A percentile compares a stretch with the other conserved stretches of the same genome.
phyloP scores from a whole-genome alignment of 2,113 vertebrate genomes.

The Bungarus multicinctus region DNA sequence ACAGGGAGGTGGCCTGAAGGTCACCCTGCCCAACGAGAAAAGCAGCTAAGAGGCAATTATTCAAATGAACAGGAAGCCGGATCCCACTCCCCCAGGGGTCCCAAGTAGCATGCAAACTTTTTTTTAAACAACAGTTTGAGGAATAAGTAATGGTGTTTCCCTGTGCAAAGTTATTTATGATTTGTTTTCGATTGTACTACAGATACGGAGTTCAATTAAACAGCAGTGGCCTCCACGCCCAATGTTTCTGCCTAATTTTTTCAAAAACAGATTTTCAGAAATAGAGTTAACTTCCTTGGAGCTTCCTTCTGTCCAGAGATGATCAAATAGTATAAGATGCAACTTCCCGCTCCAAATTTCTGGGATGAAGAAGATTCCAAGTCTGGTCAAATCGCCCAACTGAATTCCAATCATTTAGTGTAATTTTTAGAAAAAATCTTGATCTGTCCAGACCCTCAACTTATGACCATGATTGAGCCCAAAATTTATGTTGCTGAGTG shows the following conservation, averaged over 20 bases:
- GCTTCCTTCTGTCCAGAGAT: not conserved
- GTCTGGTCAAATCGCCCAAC: not conserved
- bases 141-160: slow-evolving; percentile 18
- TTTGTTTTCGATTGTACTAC: not conserved
- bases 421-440: not conserved
- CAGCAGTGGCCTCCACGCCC: not conserved
- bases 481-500: no score
- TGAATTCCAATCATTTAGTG: not conserved
- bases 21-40: slow-evolving; percentile 45
- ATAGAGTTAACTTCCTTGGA: not conserved
- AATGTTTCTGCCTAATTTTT: not conserved
- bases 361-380: not conserved
- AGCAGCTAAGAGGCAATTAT: slow-evolving; percentile 9
- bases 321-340: not conserved
- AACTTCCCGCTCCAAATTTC: not conserved
- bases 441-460: no score
- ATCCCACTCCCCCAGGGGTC: slow-evolving; percentile 4
- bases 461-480: no score
- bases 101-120: slow-evolving; percentile 18
- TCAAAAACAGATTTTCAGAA: not conserved
- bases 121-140: slow-evolving; percentile 9
- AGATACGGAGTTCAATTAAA: slow-evolving; percentile 26
- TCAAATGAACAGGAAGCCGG: slow-evolving; percentile 29
- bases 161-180: not conserved
- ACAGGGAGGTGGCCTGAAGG: slow-evolving; percentile 32